Conservation (phyloP, 2,888 invertebrate species). For the Leucania comma region DNA sequence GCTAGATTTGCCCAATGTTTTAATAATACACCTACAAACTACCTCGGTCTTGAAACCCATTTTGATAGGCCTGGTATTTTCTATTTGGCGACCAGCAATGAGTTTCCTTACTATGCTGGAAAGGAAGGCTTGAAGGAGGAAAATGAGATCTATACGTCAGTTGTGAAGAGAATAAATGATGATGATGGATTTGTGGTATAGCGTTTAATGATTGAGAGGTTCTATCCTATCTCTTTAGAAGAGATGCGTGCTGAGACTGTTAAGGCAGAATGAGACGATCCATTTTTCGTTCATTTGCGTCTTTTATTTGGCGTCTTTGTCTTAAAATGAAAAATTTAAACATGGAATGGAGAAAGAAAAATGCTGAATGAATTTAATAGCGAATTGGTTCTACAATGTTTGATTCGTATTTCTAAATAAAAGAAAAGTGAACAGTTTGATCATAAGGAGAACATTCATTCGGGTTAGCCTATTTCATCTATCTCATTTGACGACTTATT, state of each 20-base stretch:
- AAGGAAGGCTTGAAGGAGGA: constrained; percentile 81
- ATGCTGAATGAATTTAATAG: no score
- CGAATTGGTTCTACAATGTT: no score
- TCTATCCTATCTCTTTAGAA: background rate
- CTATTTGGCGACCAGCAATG: constrained; percentile 81
- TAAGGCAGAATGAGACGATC: no score
- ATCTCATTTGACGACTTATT: no score
- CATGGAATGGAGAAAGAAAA: no score
- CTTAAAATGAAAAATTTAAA: no score
- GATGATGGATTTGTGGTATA: constrained; percentile 75
- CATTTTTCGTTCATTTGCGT: no score
- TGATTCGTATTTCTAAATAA: no score
- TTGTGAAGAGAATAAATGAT: constrained; percentile 74
- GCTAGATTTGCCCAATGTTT: constrained; percentile 83
- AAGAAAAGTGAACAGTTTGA: no score
- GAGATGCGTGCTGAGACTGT: background rate
- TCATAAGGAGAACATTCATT: no score
- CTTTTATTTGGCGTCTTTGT: no score
- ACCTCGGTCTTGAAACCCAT: constrained; percentile 79
- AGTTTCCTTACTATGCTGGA: constrained; percentile 83
- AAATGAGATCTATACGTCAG: constrained; percentile 81
- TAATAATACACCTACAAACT: constrained; percentile 78
- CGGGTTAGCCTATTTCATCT: no score
- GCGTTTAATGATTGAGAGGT: background rate
- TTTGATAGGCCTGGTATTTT: constrained; percentile 81